phyloP scores from a whole-genome alignment of 2,797 vertebrate genomes.

The Schizopygopsis malacanthus region DNA sequence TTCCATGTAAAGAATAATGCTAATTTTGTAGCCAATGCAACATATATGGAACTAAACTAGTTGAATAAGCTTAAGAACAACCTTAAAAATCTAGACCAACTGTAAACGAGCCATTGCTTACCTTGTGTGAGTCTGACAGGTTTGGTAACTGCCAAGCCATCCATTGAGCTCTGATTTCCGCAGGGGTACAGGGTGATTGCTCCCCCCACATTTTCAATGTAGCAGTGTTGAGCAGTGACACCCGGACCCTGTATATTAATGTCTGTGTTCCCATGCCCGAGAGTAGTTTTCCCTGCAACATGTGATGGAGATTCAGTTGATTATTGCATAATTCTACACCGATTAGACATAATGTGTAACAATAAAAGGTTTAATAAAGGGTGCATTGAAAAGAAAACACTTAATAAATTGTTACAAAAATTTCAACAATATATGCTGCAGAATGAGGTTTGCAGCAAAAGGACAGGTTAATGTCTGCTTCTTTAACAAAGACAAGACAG shows the following conservation, averaged over 20 bases:
- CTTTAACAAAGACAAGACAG: neutral
- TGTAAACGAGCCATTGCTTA: constrained; percentile 61
- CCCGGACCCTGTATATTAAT: constrained; percentile 88
- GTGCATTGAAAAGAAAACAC: too few relatives aligned
- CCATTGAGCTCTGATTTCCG: constrained; percentile 86
- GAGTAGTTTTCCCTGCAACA: constrained; percentile 85
- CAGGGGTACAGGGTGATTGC: constrained; percentile 89
- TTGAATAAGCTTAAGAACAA: neutral
- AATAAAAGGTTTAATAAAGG: neutral
- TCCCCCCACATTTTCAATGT: constrained; percentile 87
- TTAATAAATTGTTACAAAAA: neutral
- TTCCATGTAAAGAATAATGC: neutral
- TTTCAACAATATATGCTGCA: neutral
- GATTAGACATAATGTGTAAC: neutral
- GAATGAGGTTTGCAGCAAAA: neutral
- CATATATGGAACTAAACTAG: neutral
- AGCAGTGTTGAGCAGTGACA: constrained; percentile 87
- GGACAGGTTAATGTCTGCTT: neutral
- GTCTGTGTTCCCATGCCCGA: constrained; percentile 86
- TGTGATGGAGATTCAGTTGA: constrained; percentile 1
- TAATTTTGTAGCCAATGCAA: neutral
- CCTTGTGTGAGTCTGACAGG: constrained; percentile 91
- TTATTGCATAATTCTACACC: neutral
- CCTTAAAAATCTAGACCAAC: neutral
- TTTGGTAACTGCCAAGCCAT: constrained; percentile 81